phyloP scores from a whole-genome alignment of 2,797 vertebrate species.

The Cottoperca gobio region DNA sequence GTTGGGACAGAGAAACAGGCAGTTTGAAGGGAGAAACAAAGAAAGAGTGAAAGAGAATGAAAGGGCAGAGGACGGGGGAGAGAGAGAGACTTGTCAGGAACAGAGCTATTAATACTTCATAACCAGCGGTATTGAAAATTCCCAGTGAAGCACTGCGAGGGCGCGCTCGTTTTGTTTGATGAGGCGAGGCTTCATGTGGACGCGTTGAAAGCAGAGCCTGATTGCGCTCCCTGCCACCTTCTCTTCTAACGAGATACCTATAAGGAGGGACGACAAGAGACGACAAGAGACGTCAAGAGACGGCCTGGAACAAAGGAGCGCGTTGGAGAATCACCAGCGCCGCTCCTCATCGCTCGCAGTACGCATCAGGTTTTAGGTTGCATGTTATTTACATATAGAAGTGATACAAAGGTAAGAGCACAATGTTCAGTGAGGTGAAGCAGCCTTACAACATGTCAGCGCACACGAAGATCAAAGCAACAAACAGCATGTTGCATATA shows the following conservation, averaged over 20 bases:
- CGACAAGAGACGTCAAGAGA: no score
- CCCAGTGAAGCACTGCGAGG: conserved; percentile 72
- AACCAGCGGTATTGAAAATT: conserved; percentile 78
- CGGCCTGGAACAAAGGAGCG: conserved; percentile 61
- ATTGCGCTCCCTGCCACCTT: conserved; percentile 68
- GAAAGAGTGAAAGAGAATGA: conserved; percentile 51
- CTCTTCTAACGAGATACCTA: conserved; percentile 74
- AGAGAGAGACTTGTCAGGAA: conserved; percentile 66
- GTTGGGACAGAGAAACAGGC: conserved; percentile 54
- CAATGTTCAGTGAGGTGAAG: conserved; percentile 5
- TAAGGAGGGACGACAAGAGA: conserved; percentile 49
- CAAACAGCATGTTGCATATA: neutral
- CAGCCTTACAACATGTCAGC: conserved; percentile 8
- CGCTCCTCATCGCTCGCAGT: conserved; percentile 41
- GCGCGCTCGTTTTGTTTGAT: conserved; percentile 72
- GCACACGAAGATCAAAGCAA: neutral
- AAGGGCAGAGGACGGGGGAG: conserved; percentile 37
- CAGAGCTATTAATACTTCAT: conserved; percentile 82
- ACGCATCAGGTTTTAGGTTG: conserved; percentile 27
- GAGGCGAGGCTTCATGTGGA: conserved; percentile 64
- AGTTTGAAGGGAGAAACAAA: conserved; percentile 63
- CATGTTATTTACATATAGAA: conserved; percentile 44
- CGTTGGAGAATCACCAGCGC: conserved; percentile 37
- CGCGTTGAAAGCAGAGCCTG: conserved; percentile 65
- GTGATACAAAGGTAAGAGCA: conserved; percentile 5